phyloP scores from a whole-genome alignment of 2,888 invertebrate genomes.

The Resseliella maxima region DNA sequence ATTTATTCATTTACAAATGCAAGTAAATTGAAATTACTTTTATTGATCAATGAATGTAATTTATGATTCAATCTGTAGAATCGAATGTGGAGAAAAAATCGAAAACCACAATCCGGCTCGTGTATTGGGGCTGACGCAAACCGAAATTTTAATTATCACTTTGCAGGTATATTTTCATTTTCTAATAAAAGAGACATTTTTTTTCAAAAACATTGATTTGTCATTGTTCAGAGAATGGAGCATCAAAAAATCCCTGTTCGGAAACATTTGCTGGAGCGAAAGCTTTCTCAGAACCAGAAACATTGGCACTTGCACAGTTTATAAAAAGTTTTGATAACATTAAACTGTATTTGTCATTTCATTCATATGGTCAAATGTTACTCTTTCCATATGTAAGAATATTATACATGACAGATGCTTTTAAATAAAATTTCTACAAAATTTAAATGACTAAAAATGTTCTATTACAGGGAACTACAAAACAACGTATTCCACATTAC shows the following conservation, averaged over 20 bases:
- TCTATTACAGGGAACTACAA: conserved; percentile 1
- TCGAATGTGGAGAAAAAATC: conserved; percentile 76
- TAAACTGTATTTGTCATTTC: conserved; percentile 72
- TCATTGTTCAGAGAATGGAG: conserved; percentile 64
- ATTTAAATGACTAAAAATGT: background rate
- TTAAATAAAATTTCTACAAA: background rate
- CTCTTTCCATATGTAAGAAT: conserved; percentile 72
- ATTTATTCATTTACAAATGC: background rate
- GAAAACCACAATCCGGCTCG: conserved; percentile 68
- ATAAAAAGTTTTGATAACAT: conserved; percentile 67
- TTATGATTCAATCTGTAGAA: conserved; percentile 65
- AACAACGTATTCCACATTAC: background rate
- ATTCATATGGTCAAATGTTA: conserved; percentile 74
- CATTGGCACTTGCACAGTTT: conserved; percentile 68
- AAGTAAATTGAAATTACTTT: background rate
- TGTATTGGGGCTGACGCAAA: conserved; percentile 64
- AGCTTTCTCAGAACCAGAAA: conserved; percentile 72
- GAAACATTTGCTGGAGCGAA: conserved; percentile 69
- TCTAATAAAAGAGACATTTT: background rate
- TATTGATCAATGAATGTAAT: background rate
- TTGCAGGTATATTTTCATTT: background rate
- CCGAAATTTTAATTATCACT: conserved; percentile 64
- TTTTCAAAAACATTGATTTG: too few species aligned
- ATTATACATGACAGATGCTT: background rate
- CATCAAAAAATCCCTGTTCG: conserved; percentile 66